A percentile compares a stretch with the other conserved stretches of the same genome.
Conservation (phyloP, 2,888 invertebrate species). For the Automeris io region DNA sequence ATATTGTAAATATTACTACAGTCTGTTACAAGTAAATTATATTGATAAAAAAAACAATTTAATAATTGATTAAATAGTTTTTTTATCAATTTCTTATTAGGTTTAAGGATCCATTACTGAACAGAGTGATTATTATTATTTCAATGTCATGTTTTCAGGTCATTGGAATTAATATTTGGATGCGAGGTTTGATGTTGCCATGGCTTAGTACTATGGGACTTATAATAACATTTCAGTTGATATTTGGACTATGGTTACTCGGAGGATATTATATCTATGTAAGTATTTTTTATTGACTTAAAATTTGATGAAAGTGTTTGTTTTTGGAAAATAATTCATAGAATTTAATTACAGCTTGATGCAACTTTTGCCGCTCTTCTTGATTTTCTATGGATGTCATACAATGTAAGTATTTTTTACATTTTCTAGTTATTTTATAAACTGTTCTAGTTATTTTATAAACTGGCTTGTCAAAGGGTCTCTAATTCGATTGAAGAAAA, state of each 20-base stretch:
- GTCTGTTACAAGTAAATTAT: no score
- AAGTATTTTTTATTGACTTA: slow-evolving; percentile 51
- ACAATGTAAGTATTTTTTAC: slow-evolving; percentile 81
- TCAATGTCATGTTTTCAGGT: slow-evolving; percentile 51
- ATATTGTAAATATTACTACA: no score
- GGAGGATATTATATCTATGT: slow-evolving; percentile 95
- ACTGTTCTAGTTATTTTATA: no score
- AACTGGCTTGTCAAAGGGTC: no score
- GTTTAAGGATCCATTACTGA: no score
- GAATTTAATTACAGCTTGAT: slow-evolving; percentile 79
- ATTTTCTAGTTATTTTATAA: no score
- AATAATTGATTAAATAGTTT: no score
- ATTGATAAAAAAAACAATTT: no score
- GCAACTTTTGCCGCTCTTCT: slow-evolving; percentile 86
- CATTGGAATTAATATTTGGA: slow-evolving; percentile 80
- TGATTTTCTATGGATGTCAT: slow-evolving; percentile 89
- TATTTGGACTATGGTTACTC: slow-evolving; percentile 90
- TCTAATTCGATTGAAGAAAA: no score
- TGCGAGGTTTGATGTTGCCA: slow-evolving; percentile 88
- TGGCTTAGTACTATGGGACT: slow-evolving; percentile 85
- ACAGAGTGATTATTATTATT: no score
- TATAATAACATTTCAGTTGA: slow-evolving; percentile 84
- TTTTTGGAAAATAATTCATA: no score
- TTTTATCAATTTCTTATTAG: no score
- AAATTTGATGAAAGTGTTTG: neutral